Conservation (phyloP, 2,888 invertebrate genomes). For the Neria commutata region DNA sequence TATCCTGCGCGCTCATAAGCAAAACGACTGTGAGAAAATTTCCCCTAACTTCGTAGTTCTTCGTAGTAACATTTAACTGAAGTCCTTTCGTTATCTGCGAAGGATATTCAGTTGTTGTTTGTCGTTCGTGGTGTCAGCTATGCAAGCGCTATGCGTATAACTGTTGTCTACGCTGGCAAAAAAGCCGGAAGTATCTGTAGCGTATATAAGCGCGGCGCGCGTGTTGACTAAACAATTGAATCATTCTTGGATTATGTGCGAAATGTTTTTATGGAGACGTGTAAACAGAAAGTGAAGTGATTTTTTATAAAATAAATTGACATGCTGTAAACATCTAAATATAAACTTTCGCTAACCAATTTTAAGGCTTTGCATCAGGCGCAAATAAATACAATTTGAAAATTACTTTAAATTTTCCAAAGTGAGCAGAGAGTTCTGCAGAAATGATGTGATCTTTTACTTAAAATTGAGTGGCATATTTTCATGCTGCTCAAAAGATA, state of each 20-base stretch:
- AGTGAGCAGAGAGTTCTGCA: neutral
- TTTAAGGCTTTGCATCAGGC: neutral
- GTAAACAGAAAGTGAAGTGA: neutral
- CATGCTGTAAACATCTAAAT: too few species aligned
- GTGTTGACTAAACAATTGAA: too few species aligned
- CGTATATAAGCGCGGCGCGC: too few species aligned
- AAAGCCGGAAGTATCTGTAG: too few species aligned
- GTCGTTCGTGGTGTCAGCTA: slow-evolving; percentile 39
- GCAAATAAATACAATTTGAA: neutral
- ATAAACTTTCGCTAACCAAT: neutral
- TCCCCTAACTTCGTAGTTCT: too few species aligned
- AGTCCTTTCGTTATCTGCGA: too few species aligned
- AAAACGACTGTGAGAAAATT: too few species aligned
- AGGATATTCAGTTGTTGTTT: slow-evolving; percentile 36
- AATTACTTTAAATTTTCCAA: neutral
- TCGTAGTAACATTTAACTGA: too few species aligned
- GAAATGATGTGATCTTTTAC: neutral
- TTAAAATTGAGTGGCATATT: neutral
- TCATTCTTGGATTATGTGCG: neutral
- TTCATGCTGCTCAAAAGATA: neutral
- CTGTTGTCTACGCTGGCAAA: too few species aligned
- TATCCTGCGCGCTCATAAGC: slow-evolving; percentile 2
- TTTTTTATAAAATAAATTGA: neutral
- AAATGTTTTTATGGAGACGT: neutral
- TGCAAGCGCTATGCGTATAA: too few species aligned